Conservation (phyloP, 1,140 invertebrate genomes). For the Nilaparvata lugens region DNA sequence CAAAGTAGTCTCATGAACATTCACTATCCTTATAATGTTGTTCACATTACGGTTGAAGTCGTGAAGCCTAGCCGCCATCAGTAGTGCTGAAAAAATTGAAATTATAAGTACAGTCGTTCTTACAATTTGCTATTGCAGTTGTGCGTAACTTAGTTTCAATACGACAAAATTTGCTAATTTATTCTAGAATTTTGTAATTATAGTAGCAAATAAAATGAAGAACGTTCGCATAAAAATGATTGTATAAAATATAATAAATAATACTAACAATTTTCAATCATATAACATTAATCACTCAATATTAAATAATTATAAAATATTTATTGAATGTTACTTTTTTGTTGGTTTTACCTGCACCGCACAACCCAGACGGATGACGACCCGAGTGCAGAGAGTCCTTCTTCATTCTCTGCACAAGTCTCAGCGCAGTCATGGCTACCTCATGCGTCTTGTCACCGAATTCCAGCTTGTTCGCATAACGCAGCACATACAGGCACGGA, state of each 20-base stretch:
- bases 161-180: too few relatives aligned
- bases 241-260: too few relatives aligned
- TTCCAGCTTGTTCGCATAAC: slow-evolving; percentile 90
- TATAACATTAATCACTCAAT: too few relatives aligned
- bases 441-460: slow-evolving; percentile 87
- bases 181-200: too few relatives aligned
- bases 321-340: too few relatives aligned
- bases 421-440: slow-evolving; percentile 88
- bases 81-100: slow-evolving; percentile 55
- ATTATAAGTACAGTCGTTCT: too few relatives aligned
- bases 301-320: too few relatives aligned
- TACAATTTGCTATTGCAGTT: too few relatives aligned
- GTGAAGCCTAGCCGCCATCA: slow-evolving; percentile 89
- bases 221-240: too few relatives aligned
- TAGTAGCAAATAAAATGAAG: too few relatives aligned
- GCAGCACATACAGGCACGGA: slow-evolving; percentile 87
- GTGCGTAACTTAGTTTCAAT: too few relatives aligned
- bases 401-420: slow-evolving; percentile 95
- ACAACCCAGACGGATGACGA: slow-evolving; percentile 76
- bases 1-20: slow-evolving; percentile 90
- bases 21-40: slow-evolving; percentile 91
- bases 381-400: slow-evolving; percentile 95
- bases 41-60: slow-evolving; percentile 78
- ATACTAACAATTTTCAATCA: too few relatives aligned
- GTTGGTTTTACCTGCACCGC: slow-evolving; percentile 30